Evolutionary conservation across 1,140 invertebrate genomes (phyloP), one percentile per base, ranked within the genome.

Genomic region (Drosophila orena): DNA sequence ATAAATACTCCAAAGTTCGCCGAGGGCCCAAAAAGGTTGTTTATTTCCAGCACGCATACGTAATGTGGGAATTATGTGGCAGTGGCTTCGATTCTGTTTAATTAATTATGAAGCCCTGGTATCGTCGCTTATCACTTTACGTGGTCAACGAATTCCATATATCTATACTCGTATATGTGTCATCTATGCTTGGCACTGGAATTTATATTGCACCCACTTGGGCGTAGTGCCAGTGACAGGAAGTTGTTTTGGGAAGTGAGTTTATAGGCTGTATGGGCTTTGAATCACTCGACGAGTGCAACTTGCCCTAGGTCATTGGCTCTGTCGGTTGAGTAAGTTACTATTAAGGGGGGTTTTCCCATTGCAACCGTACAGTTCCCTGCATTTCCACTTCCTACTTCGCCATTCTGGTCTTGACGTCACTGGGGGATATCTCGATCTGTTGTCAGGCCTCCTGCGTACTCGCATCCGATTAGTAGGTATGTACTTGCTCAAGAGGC

Each of bases 1-100:
- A 89, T 74, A 77, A 84, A 89, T 74, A 46, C 46, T 89, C 54
- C 84, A 89, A 89, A 89, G 84, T 89, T 64, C 79, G 60, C 4
- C 4, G 43, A 24, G 37, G 43, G 34, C 6, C 38, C 34, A 43
- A 55, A 37, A 6, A 43, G 43, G 22, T 34, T 49, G 34, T 71
- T 69, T 86, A 88, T 86, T 86, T 88, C 37, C 4, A 72, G 60
- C 37, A 30, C 30, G 17, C 62, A 68, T 69, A 71, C 83, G 83
- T 81, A 85, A 86, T 50, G 55, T 11, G 8, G 34, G 3, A 77
- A 81, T 74, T 59, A 62, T 77, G 61, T 24, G 42, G 35, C 30
- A 49, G 65, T 50, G 10, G 44, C 53, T 30, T 4, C n/a, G 11
- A 50, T 50, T 65, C 52, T 24, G 27, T 46, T 38, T 65, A 79